These are phyloP conservation scores for Caenorhabditis tropicalis DNA, from an alignment of 1,140 invertebrate genomes.

Conservation along the genomic window DNA sequence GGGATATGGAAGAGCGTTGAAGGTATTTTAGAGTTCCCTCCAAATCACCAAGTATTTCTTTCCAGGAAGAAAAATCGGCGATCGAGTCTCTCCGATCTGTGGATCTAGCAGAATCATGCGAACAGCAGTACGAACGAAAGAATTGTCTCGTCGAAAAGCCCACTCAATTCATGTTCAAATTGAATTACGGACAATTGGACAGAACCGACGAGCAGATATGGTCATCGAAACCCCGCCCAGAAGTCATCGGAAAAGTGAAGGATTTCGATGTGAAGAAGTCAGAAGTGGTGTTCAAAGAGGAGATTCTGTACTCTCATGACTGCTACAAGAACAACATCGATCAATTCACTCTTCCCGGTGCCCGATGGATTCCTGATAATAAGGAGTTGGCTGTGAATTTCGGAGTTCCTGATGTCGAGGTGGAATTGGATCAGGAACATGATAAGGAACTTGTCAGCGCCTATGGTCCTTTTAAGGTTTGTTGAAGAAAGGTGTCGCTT, in stretches of 20 bases:
- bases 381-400: slow-evolving; percentile 1
- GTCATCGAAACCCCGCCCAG: neutral
- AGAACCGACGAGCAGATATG: neutral
- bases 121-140: neutral
- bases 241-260: slow-evolving; percentile 29
- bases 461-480: slow-evolving; percentile 23
- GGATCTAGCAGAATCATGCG: neutral
- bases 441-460: neutral
- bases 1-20: neutral
- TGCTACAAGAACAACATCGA: neutral
- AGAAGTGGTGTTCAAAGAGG: neutral
- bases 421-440: neutral
- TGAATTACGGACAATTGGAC: neutral
- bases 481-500: no score
- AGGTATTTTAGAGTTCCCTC: neutral
- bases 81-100: neutral
- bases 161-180: slow-evolving; percentile 11
- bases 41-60: neutral
- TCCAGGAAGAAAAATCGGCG: neutral
- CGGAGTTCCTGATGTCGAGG: neutral
- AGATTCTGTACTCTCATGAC: neutral
- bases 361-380: slow-evolving; percentile 6
- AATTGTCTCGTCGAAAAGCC: neutral
- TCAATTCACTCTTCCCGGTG: neutral
- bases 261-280: neutral